Conservation (phyloP, 2,113 vertebrate species). For the Sander lucioperca region DNA sequence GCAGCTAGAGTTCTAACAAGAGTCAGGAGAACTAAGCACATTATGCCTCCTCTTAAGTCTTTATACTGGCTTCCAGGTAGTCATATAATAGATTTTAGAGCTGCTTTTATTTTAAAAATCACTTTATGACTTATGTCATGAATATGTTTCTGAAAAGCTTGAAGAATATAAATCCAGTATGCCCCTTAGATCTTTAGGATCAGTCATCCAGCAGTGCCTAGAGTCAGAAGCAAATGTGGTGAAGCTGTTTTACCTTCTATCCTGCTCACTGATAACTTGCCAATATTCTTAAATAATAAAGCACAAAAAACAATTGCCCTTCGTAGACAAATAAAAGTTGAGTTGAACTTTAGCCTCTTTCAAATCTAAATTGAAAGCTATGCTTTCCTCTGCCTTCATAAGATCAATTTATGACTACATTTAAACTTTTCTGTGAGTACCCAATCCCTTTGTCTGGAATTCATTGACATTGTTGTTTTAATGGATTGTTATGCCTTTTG, state of each 20-base stretch:
- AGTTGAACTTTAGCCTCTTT: neutral
- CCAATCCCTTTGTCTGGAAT: neutral
- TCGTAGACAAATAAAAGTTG: no score
- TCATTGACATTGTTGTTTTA: neutral
- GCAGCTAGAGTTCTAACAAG: neutral
- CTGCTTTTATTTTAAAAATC: neutral
- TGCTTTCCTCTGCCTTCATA: neutral
- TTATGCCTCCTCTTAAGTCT: neutral
- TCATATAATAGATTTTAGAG: neutral
- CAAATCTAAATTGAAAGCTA: neutral
- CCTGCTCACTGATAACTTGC: neutral
- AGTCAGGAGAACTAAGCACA: conserved; percentile 3
- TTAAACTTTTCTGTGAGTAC: neutral
- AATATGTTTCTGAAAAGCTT: neutral
- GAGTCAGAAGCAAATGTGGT: conserved; percentile 3
- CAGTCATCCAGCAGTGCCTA: neutral
- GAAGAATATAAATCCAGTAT: conserved; percentile 5
- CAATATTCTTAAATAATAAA: neutral
- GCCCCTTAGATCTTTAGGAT: conserved; percentile 5
- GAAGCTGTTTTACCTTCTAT: neutral
- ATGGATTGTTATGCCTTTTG: neutral
- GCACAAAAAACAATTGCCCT: no score
- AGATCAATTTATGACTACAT: neutral
- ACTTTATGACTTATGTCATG: neutral
- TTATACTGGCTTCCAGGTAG: conserved; percentile 10